phyloP scores from a whole-genome alignment of 1,140 invertebrate species.

The Magallana gigas region DNA sequence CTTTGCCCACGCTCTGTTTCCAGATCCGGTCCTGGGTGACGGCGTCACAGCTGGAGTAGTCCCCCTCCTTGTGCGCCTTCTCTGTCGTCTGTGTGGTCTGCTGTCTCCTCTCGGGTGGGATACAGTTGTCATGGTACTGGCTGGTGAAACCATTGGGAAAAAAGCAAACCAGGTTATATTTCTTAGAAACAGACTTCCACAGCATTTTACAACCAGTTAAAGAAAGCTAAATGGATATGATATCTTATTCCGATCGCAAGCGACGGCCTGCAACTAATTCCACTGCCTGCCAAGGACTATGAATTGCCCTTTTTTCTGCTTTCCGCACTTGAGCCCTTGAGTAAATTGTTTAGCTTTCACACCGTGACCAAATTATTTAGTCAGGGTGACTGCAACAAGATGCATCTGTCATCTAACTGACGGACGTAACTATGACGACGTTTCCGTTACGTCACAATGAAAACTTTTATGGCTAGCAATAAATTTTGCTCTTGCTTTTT shows the following conservation, averaged over 20 bases:
- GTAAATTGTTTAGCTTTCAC: not conserved
- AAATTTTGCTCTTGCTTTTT: too few relatives aligned
- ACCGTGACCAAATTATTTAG: not conserved
- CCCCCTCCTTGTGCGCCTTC: conserved; percentile 55
- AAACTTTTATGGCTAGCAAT: too few relatives aligned
- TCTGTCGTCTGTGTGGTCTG: conserved; percentile 44
- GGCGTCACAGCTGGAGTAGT: conserved; percentile 65
- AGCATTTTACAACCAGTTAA: not conserved
- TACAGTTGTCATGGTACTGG: conserved; percentile 69
- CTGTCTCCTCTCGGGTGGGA: conserved; percentile 59
- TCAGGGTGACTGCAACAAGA: not conserved
- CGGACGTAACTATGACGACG: not conserved
- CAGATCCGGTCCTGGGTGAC: conserved; percentile 70
- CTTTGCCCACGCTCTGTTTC: conserved; percentile 67
- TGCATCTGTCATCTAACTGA: not conserved
- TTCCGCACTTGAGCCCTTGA: not conserved
- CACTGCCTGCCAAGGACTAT: not conserved
- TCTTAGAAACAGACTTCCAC: conserved; percentile 8
- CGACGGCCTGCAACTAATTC: not conserved
- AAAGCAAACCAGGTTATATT: not conserved
- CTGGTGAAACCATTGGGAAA: conserved; percentile 3
- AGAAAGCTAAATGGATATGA: not conserved
- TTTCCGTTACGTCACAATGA: conserved; percentile 11
- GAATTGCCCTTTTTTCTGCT: not conserved
- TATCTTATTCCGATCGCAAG: too few relatives aligned